Base-by-base conservation (phyloP, 2,797 vertebrate genomes). In the Cyclopterus lumpus region DNA sequence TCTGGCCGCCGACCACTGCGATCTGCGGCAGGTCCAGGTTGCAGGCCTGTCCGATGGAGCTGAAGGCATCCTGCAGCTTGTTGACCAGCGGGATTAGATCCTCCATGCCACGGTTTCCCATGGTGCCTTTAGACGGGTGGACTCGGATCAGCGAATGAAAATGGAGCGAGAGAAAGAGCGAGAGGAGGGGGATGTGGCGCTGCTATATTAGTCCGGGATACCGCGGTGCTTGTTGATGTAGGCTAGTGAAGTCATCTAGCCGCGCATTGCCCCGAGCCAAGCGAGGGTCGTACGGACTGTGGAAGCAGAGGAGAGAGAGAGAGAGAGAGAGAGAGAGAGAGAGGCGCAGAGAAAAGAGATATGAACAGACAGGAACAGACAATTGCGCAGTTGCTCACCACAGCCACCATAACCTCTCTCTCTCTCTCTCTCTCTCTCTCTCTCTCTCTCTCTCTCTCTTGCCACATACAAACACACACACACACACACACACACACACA, bases 21-120 rank as follows among this genome's bases (percentile, higher is more conserved):
- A 98, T 98, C 93, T 99, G 97, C 66, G 97, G 97, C 92, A 98
- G 94, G 93, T 98, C 97, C 67, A 98, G 94, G 89, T 97, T 94
- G 90, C 96, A 98, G 91, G 89, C 95, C 93, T 97, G 97, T 8
- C 96, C 97, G 83, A 97, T 95, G 83, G 95, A 95, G 83, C 96
- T 96, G 95, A 98, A 98, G 59, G 97, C 97, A 75, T 98, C 97
- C 94, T 98, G 97, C 87, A 98, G 95, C 75, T 82, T 94, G 95
- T 99, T 98, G 85, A 99, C 97, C 92, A 99, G 91, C 54, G 97
- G 96, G 91, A 99, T 98, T 75, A 99, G 92, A 0, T 97, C 97
- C 93, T 98, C 97, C 97, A 98, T 97, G 92, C 96, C 96, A 74
- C 94, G 93, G 91, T 95, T 95, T 84, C 94, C 94, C 93, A 95